Evolutionary conservation across 2,113 vertebrate species (phyloP), one percentile per base, ranked within the genome.

Genomic region (Solea senegalensis): DNA sequence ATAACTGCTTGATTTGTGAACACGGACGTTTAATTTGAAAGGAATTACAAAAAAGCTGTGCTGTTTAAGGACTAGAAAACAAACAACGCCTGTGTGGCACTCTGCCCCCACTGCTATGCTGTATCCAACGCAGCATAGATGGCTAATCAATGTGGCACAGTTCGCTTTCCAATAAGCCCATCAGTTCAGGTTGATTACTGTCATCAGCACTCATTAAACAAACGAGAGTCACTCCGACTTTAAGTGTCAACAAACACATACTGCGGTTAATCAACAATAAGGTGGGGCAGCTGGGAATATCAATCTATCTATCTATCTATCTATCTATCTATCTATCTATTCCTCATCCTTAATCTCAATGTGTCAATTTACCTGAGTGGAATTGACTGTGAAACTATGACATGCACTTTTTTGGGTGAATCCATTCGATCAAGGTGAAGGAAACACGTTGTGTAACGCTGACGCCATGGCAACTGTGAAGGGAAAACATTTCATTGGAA

Each of bases 1-100:
- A 77, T 87, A 75, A 90, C 84, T 80, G 67, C 69, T 77, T 83
- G 73, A 87, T 87, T 85, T 86, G 43, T 58, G 73, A 82, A 78
- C 46, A 59, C 66, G 63, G 43, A 73, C 69, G 71, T 87, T 74
- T 72, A 54, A 76, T 69, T 51, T 54, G 43, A 13, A 43, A 43
- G 15, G 26, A 9, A 7, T 14, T 40, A 16, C 4, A 21, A 39
- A 48, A 62, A 82, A 65, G 66, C 49, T 65, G 65, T 54, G 71
- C 51, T 86, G 49, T 72, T 49, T 34, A 14, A 48, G 21, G 64
- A 52, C 59, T 61, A 69, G 26, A 51, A 41, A 76, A 65, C 56
- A 63, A 83, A 79, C 72, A 62, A 16, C 64, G 44, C 54, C 8
- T 10, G 10, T 49, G 13, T 73, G 69, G 69, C 77, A 14, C 41